A percentile compares a stretch with the other conserved stretches of the same genome.
These are phyloP conservation scores for Drosophila fulvimacula DNA, from an alignment of 2,888 invertebrate species.

Conservation along the genomic window DNA sequence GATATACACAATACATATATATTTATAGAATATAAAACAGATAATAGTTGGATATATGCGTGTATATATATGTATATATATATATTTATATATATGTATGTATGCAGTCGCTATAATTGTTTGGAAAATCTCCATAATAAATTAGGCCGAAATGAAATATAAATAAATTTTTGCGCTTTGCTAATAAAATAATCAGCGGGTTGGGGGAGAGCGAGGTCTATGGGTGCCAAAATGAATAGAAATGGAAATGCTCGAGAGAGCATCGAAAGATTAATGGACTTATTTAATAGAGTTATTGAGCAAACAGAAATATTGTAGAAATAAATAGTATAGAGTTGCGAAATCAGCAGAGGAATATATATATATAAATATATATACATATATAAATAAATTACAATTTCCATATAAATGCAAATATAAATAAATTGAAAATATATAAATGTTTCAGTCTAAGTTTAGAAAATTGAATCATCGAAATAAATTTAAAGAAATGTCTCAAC, in stretches of 20 bases:
- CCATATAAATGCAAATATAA: too few species aligned
- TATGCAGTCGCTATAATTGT: constrained; percentile 43
- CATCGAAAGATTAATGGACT: constrained; percentile 58
- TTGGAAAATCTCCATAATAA: constrained; percentile 51
- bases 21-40: constrained; percentile 14
- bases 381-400: neutral
- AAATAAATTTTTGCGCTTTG: constrained; percentile 59
- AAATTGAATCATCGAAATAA: neutral
- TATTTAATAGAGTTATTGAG: constrained; percentile 65
- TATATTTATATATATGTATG: constrained; percentile 9
- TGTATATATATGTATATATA: neutral
- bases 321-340: neutral
- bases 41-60: constrained; percentile 11
- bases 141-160: constrained; percentile 63
- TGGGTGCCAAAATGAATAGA: constrained; percentile 50
- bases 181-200: constrained; percentile 52
- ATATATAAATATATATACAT: neutral
- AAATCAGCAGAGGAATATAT: neutral
- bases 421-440: neutral
- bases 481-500: neutral
- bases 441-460: neutral
- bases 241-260: constrained; percentile 47
- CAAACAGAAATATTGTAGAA: constrained; percentile 13
- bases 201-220: neutral
- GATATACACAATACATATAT: constrained; percentile 19